These are phyloP conservation scores for Phyllotreta cruciferae DNA, from an alignment of 2,888 invertebrate species.

Conservation along the genomic window DNA sequence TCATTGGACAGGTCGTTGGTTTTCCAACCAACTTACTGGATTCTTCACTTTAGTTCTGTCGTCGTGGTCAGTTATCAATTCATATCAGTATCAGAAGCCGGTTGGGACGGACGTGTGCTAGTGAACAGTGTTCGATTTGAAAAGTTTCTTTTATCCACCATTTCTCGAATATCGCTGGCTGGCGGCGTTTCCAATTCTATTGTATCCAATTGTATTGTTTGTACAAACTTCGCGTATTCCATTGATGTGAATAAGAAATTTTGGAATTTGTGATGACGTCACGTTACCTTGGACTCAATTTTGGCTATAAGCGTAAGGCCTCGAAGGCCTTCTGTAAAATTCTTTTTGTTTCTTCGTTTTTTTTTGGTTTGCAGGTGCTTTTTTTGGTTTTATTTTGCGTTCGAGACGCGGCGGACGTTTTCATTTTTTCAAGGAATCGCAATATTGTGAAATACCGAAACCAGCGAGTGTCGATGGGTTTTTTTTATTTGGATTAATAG, in stretches of 20 bases:
- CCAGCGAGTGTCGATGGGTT: not conserved
- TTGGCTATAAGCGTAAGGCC: constrained; percentile 43
- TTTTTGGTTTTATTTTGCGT: constrained; percentile 17
- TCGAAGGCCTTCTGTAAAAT: constrained; percentile 6
- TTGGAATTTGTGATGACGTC: constrained; percentile 51
- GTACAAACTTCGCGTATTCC: constrained; percentile 9
- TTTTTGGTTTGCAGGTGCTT: constrained; percentile 25
- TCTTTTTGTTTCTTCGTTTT: not conserved
- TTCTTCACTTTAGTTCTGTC: constrained; percentile 49
- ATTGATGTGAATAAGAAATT: constrained; percentile 26
- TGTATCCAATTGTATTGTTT: not conserved
- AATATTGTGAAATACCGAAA: constrained; percentile 37
- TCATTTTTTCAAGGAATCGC: constrained; percentile 15
- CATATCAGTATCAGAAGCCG: constrained; percentile 29
- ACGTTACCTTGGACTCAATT: constrained; percentile 58
- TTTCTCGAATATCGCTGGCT: constrained; percentile 4
- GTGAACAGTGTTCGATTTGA: not conserved
- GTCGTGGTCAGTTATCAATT: constrained; percentile 53
- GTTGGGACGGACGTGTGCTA: constrained; percentile 18
- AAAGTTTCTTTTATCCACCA: constrained; percentile 5
- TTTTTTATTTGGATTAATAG: constrained; percentile 6
- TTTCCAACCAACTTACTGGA: constrained; percentile 48
- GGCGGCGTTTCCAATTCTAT: constrained; percentile 11
- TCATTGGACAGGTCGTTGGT: constrained; percentile 43
- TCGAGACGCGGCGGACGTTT: constrained; percentile 16